Evolutionary conservation across 2,113 vertebrate genomes (phyloP).

Genomic region (Gopherus evgoodei): DNA sequence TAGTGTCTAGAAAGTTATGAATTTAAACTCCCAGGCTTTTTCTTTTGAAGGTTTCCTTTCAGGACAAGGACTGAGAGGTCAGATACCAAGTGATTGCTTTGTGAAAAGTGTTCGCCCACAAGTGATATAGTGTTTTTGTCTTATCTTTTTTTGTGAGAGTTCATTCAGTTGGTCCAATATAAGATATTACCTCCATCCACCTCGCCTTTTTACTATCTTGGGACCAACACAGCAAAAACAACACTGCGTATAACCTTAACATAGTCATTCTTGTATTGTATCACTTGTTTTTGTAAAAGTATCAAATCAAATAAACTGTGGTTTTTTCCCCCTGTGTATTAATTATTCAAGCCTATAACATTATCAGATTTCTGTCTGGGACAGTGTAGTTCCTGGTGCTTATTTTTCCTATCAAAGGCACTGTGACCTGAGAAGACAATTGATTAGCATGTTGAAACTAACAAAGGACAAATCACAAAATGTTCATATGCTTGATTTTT

Average conservation of each 20-base stretch:
- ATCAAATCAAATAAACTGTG: constrained; percentile 7
- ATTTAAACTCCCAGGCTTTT: not conserved
- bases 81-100: not conserved
- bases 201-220: not conserved
- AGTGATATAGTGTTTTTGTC: not conserved
- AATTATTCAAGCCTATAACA: constrained; percentile 31
- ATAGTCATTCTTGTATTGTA: constrained; percentile 38
- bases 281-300: constrained; percentile 28
- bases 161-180: not conserved
- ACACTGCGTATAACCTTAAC: not conserved
- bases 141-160: not conserved
- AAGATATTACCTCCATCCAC: not conserved
- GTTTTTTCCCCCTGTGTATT: not conserved
- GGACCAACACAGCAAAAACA: not conserved
- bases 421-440: not conserved
- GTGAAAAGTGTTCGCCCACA: not conserved
- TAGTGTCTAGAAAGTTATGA: not conserved
- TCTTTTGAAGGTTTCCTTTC: not conserved
- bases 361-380: not conserved
- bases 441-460: not conserved
- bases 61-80: not conserved
- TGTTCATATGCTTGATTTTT: not conserved
- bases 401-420: not conserved
- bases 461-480: not conserved
- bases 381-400: not conserved